Evolutionary conservation across 2,888 invertebrate genomes (phyloP).

Genomic region (Aphelenchoides bicaudatus): DNA sequence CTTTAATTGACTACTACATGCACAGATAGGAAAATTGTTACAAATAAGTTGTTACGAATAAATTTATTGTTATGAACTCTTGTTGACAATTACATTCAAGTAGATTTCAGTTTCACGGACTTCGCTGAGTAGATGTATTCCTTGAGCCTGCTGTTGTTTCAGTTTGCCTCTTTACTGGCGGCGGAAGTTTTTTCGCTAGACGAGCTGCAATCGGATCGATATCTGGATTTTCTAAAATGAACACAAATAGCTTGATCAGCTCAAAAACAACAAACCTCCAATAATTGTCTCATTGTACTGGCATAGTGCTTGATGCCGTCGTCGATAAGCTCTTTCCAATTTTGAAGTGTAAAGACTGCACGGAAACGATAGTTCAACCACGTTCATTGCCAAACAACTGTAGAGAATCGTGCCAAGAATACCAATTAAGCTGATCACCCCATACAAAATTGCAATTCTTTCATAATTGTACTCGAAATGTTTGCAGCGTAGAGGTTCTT

Average conservation of each 20-base stretch:
- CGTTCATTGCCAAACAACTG: not conserved
- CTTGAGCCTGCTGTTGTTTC: conserved; percentile 1
- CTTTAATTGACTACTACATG: conserved; percentile 79
- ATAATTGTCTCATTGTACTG: not conserved
- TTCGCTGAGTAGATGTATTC: not conserved
- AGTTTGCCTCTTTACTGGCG: not conserved
- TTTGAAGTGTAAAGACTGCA: not conserved
- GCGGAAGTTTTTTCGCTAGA: not conserved
- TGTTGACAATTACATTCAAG: not conserved
- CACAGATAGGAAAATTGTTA: conserved; percentile 21
- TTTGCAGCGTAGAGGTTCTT: not conserved
- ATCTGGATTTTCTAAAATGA: conserved; percentile 8
- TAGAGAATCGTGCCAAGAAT: not conserved
- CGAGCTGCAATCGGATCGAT: conserved; percentile 8
- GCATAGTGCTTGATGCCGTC: not conserved
- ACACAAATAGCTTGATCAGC: not conserved
- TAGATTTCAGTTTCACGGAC: not conserved
- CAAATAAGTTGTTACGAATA: not conserved
- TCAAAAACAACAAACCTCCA: not conserved
- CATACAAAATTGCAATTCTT: not conserved
- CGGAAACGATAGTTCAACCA: conserved; percentile 8
- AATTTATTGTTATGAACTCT: not conserved
- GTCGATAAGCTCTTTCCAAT: conserved; percentile 5
- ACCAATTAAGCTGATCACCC: not conserved
- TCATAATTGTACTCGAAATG: not conserved